A percentile compares a stretch with the other conserved stretches of the same genome.
phyloP scores from a whole-genome alignment of 1,140 invertebrate genomes.

The Aethina tumida region DNA sequence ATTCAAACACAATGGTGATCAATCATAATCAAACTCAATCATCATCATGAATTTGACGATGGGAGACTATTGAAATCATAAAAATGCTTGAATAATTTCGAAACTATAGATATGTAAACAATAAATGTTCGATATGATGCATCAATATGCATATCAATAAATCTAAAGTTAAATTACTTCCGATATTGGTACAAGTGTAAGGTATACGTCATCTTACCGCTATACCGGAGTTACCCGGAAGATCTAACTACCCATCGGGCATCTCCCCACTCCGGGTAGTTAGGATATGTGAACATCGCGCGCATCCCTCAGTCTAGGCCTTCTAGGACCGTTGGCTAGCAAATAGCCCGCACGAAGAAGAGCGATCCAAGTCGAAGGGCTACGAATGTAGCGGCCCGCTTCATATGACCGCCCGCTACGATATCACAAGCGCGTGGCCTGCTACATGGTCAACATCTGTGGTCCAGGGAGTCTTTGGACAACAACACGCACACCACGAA shows the following conservation, averaged over 20 bases:
- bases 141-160: too few relatives aligned
- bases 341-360: slow-evolving; percentile 29
- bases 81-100: too few relatives aligned
- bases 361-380: slow-evolving; percentile 20
- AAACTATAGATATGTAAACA: too few relatives aligned
- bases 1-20: too few relatives aligned
- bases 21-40: too few relatives aligned
- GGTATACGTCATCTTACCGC: not conserved
- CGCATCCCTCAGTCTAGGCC: slow-evolving; percentile 30
- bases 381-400: slow-evolving; percentile 22
- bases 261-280: slow-evolving; percentile 21
- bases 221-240: slow-evolving; percentile 26
- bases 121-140: too few relatives aligned
- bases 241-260: slow-evolving; percentile 23
- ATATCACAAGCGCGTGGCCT: slow-evolving; percentile 36
- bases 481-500: too few relatives aligned
- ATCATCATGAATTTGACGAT: too few relatives aligned
- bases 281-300: slow-evolving; percentile 23
- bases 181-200: slow-evolving; percentile 5
- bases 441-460: slow-evolving; percentile 34
- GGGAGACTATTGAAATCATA: too few relatives aligned
- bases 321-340: slow-evolving; percentile 34
- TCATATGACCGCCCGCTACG: slow-evolving; percentile 28
- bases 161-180: too few relatives aligned
- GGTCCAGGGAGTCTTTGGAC: slow-evolving; percentile 24